Percentiles rank a stretch among this genome's conserved stretches.
Conservation (phyloP, 1,140 invertebrate species). For the Cataglyphis hispanica region DNA sequence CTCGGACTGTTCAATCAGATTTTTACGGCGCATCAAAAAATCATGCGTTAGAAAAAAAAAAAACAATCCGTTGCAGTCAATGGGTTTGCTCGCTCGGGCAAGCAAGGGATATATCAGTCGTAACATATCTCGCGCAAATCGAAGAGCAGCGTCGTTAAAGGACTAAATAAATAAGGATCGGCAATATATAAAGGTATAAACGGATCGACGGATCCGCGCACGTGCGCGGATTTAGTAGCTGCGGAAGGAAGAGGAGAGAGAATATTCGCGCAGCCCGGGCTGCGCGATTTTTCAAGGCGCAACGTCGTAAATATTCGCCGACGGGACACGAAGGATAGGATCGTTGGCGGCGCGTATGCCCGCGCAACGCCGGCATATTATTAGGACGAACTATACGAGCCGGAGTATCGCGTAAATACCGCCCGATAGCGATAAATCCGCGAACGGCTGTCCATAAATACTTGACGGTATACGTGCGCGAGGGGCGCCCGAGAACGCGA, state of each 20-base stretch:
- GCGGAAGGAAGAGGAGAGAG: neutral
- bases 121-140: neutral
- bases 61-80: slow-evolving; percentile 2
- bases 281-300: slow-evolving; percentile 59
- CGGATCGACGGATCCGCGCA: neutral
- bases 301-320: slow-evolving; percentile 55
- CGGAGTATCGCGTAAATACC: slow-evolving; percentile 69
- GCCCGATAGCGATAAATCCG: slow-evolving; percentile 80
- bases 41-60: neutral
- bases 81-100: neutral
- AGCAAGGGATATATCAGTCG: neutral
- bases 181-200: slow-evolving; percentile 27
- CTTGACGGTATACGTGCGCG: slow-evolving; percentile 52
- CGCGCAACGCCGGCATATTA: slow-evolving; percentile 51
- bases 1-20: neutral
- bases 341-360: slow-evolving; percentile 40
- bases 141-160: neutral
- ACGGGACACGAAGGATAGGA: slow-evolving; percentile 54
- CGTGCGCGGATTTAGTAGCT: too few relatives aligned
- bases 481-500: slow-evolving; percentile 38
- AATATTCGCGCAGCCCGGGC: slow-evolving; percentile 8
- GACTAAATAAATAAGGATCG: neutral
- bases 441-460: slow-evolving; percentile 81
- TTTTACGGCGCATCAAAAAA: slow-evolving; percentile 3
- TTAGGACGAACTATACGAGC: slow-evolving; percentile 59